A percentile compares a stretch with the other conserved stretches of the same genome.
Conservation (phyloP, 1,140 invertebrate species). For the Ips nitidus region DNA sequence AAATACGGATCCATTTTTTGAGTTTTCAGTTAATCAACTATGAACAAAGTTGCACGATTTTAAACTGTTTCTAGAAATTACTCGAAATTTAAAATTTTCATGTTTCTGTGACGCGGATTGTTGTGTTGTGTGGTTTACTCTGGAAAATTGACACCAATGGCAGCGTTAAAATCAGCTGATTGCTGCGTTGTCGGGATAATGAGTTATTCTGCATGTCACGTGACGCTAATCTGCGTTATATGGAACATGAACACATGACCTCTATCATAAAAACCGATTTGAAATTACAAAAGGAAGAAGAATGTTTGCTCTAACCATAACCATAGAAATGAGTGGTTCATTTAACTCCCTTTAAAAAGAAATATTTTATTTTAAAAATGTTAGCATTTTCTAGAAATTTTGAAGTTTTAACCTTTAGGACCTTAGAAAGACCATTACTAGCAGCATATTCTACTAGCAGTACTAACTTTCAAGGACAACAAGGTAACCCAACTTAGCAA, state of each 20-base stretch:
- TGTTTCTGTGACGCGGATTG: neutral
- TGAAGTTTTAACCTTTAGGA: constrained; percentile 23
- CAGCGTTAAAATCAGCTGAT: too few species aligned
- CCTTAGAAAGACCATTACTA: constrained; percentile 30
- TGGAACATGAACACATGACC: too few species aligned
- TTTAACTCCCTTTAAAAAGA: too few species aligned
- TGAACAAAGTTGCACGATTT: neutral
- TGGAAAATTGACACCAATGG: too few species aligned
- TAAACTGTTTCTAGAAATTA: neutral
- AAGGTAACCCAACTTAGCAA: neutral
- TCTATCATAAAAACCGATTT: too few species aligned
- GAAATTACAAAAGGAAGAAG: too few species aligned
- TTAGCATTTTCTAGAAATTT: constrained; percentile 34
- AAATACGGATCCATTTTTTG: constrained; percentile 25
- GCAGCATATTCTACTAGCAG: constrained; percentile 8
- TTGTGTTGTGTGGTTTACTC: too few species aligned
- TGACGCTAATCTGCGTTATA: too few species aligned
- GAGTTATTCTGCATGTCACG: too few species aligned
- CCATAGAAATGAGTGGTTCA: too few species aligned
- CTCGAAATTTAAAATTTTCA: neutral
- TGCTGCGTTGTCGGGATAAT: too few species aligned
- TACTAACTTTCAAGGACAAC: constrained; percentile 1
- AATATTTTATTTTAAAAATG: constrained; percentile 24
- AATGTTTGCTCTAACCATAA: too few species aligned
- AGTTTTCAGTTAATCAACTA: neutral